Evolutionary conservation across 2,113 vertebrate genomes (phyloP).

Genomic region (Gallinago undulata): DNA sequence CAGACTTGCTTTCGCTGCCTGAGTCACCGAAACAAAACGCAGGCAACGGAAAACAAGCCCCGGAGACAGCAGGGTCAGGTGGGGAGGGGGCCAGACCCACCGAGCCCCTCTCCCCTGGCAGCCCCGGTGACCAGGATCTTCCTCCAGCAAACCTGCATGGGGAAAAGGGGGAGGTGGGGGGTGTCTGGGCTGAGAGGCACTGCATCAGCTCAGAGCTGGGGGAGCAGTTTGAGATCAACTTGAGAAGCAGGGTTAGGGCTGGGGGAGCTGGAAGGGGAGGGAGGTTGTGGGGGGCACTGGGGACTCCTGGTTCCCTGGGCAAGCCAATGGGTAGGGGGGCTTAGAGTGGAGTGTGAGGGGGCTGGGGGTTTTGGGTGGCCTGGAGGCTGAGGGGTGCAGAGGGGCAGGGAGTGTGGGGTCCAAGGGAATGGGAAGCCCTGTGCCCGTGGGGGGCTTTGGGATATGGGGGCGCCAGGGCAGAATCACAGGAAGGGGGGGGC

Average conservation of each 20-base stretch:
- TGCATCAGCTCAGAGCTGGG: neutral
- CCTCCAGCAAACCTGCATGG: neutral
- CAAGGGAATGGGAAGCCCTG: neutral
- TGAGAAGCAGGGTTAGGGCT: neutral
- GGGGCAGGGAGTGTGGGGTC: neutral
- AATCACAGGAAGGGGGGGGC: neutral
- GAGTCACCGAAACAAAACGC: conserved; percentile 79
- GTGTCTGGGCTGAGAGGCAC: neutral
- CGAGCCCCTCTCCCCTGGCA: accelerated
- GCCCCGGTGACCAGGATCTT: neutral
- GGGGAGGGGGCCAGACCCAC: neutral
- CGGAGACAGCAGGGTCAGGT: conserved; percentile 39
- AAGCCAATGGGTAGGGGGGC: neutral
- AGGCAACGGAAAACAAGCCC: conserved; percentile 98
- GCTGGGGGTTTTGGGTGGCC: neutral
- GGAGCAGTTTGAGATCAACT: neutral
- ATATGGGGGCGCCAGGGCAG: neutral
- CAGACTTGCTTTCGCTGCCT: conserved; percentile 99
- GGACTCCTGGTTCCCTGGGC: neutral
- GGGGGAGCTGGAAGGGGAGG: neutral
- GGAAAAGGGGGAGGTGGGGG: accelerated
- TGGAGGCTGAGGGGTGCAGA: neutral
- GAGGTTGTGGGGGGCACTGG: neutral
- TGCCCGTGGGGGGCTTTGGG: neutral
- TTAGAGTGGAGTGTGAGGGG: neutral